These are phyloP conservation scores for Horisme vitalbata DNA, from an alignment of 2,888 invertebrate species.

Conservation along the genomic window DNA sequence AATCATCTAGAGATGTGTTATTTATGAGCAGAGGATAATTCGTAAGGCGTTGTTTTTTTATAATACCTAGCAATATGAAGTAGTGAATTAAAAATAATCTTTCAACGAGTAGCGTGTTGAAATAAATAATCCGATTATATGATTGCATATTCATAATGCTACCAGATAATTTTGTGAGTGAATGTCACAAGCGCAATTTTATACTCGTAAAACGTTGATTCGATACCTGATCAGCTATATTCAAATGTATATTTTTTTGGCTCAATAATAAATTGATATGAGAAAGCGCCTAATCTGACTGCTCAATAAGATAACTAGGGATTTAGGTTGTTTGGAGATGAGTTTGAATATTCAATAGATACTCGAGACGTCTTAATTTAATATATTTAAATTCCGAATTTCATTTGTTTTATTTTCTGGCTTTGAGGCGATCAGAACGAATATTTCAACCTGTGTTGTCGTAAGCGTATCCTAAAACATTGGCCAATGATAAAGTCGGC, in stretches of 20 bases:
- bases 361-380: too few relatives aligned
- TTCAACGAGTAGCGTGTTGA: slow-evolving; percentile 43
- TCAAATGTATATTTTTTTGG: slow-evolving; percentile 31
- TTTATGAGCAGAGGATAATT: slow-evolving; percentile 48
- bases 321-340: slow-evolving; percentile 4
- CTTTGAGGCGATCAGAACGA: too few relatives aligned
- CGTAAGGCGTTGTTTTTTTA: slow-evolving; percentile 44
- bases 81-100: slow-evolving; percentile 46
- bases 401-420: too few relatives aligned
- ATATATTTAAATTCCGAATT: too few relatives aligned
- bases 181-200: slow-evolving; percentile 42
- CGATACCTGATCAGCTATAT: slow-evolving; percentile 32
- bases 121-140: slow-evolving; percentile 48
- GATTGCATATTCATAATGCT: slow-evolving; percentile 48
- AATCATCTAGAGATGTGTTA: slow-evolving; percentile 51
- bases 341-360: slow-evolving; percentile 25
- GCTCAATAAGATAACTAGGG: slow-evolving; percentile 16
- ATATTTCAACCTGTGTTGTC: too few relatives aligned
- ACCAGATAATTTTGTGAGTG: slow-evolving; percentile 43
- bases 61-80: slow-evolving; percentile 36
- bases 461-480: too few relatives aligned
- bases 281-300: slow-evolving; percentile 17
- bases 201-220: slow-evolving; percentile 38
- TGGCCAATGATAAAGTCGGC: too few relatives aligned
- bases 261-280: slow-evolving; percentile 24